Evolutionary conservation across 2,113 vertebrate genomes (phyloP).

Genomic region (Tragulus kanchil): DNA sequence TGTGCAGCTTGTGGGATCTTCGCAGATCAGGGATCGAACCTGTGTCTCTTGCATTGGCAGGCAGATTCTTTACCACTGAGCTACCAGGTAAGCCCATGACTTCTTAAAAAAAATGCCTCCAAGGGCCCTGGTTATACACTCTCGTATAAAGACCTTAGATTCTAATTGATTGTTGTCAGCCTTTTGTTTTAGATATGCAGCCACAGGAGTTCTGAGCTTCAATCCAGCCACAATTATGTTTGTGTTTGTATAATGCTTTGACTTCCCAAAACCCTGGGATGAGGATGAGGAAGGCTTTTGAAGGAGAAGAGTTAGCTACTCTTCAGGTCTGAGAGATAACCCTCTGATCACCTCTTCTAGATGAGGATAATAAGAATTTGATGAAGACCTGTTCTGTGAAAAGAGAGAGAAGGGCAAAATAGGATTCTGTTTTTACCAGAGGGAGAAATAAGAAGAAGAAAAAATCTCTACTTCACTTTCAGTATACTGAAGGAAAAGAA

Average conservation of each 20-base stretch:
- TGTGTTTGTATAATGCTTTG: neutral
- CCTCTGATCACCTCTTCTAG: neutral
- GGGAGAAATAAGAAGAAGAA: neutral
- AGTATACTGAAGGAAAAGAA: neutral
- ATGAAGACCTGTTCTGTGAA: neutral
- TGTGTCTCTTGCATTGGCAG: too few relatives aligned
- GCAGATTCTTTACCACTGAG: too few relatives aligned
- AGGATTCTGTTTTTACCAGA: neutral
- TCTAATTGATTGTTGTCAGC: neutral
- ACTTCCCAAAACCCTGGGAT: neutral
- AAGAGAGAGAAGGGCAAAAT: neutral
- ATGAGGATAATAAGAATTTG: neutral
- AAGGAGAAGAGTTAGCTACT: neutral
- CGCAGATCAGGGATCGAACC: too few relatives aligned
- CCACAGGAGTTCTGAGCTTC: neutral
- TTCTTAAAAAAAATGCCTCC: conserved; percentile 22
- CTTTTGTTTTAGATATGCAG: neutral
- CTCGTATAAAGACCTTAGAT: neutral
- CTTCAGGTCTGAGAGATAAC: neutral
- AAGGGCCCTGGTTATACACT: neutral
- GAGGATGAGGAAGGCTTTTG: neutral
- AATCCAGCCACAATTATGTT: neutral
- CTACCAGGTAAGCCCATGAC: neutral
- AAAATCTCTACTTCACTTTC: neutral
- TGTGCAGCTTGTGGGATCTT: too few relatives aligned